Percentiles rank a stretch among this genome's conserved stretches.
Conservation (phyloP, 2,797 vertebrate species). For the Simalia tracyae region DNA sequence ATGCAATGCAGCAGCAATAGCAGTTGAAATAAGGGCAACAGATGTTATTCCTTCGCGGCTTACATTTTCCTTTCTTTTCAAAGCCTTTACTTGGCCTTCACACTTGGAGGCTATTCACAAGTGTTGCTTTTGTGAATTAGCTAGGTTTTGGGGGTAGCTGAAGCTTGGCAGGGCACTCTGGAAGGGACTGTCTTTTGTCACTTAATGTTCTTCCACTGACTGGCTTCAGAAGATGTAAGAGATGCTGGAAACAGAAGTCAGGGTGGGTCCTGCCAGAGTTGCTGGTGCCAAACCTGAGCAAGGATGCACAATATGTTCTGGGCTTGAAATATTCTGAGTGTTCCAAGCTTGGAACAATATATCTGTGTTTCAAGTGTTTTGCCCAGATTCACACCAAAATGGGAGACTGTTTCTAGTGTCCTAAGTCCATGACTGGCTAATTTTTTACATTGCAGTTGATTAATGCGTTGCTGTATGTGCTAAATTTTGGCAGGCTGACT, state of each 20-base stretch:
- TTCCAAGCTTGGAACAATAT: not conserved
- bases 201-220: not conserved
- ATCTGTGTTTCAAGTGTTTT: not conserved
- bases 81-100: not conserved
- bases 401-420: not conserved
- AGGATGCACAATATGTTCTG: not conserved
- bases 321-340: not conserved
- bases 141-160: not conserved
- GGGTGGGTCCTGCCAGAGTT: not conserved
- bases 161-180: not conserved
- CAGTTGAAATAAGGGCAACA: conserved; percentile 4
- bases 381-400: not conserved
- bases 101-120: conserved; percentile 19
- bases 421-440: not conserved
- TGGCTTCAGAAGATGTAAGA: not conserved
- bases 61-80: conserved; percentile 2
- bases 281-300: not conserved
- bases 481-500: not conserved
- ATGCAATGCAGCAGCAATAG: conserved; percentile 59
- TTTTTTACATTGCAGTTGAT: not conserved
- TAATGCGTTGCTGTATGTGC: not conserved
- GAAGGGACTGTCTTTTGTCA: not conserved
- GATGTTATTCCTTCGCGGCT: conserved; percentile 12
- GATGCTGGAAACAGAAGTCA: not conserved
- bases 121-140: conserved; percentile 39